A percentile compares a stretch with the other conserved stretches of the same genome.
These are phyloP conservation scores for Anodontia alba DNA, from an alignment of 2,888 invertebrate species.

Conservation along the genomic window DNA sequence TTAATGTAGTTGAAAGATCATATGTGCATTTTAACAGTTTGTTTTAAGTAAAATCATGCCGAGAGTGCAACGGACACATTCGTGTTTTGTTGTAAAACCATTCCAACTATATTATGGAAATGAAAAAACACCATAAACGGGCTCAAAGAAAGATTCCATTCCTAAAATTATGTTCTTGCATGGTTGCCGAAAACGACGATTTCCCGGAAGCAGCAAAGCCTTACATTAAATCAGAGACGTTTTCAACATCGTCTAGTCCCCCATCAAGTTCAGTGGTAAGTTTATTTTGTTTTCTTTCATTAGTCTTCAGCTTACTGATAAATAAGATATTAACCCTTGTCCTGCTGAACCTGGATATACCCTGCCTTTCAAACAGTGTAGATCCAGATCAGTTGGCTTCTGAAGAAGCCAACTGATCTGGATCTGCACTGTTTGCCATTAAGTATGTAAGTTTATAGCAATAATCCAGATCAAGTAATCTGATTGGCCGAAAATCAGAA, in stretches of 20 bases:
- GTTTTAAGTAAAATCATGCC: conserved; percentile 4
- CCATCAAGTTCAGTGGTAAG: conserved; percentile 50
- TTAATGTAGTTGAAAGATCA: too few species aligned
- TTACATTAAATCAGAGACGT: conserved; percentile 50
- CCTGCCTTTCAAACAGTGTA: too few species aligned
- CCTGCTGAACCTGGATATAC: too few species aligned
- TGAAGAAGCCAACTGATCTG: too few species aligned
- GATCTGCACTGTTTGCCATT: too few species aligned
- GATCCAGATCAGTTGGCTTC: too few species aligned
- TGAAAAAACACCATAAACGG: conserved; percentile 62
- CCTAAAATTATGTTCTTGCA: conserved; percentile 66
- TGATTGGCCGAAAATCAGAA: too few species aligned
- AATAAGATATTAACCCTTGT: too few species aligned
- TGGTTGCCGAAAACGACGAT: conserved; percentile 61
- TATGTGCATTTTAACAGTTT: too few species aligned
- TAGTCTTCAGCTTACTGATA: background rate
- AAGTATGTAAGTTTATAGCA: too few species aligned
- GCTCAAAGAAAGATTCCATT: conserved; percentile 58
- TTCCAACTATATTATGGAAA: conserved; percentile 53
- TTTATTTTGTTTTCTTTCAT: background rate
- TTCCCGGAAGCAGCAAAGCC: conserved; percentile 60
- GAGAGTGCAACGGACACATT: background rate
- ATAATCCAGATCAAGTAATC: too few species aligned
- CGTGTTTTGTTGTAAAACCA: background rate
- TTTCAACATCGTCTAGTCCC: conserved; percentile 39